Conservation (phyloP, 2,797 vertebrate species). For the Pangasius djambal region DNA sequence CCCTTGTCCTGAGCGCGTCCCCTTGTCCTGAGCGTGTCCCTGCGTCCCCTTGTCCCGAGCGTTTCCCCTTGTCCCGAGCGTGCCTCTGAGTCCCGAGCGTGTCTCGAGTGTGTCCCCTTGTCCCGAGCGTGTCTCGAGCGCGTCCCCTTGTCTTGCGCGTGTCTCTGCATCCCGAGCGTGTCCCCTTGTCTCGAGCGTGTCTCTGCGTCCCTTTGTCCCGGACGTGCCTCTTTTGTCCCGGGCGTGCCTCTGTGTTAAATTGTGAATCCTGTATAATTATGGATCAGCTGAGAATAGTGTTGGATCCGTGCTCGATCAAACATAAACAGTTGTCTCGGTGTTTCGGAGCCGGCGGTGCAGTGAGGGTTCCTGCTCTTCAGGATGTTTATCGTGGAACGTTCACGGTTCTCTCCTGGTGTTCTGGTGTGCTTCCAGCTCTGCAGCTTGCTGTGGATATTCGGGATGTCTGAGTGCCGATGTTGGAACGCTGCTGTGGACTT, state of each 20-base stretch:
- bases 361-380: background rate
- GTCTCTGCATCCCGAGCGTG: background rate
- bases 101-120: background rate
- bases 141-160: too few relatives aligned
- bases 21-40: background rate
- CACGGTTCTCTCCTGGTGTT: background rate
- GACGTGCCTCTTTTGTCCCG: background rate
- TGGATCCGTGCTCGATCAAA: background rate
- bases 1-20: background rate
- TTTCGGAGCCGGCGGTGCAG: background rate
- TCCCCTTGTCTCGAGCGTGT: too few relatives aligned
- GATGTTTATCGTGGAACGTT: slow-evolving; percentile 13
- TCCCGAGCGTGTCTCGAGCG: background rate
- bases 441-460: slow-evolving; percentile 15
- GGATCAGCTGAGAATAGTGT: background rate
- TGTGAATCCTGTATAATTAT: background rate
- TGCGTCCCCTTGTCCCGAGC: background rate
- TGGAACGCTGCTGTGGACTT: slow-evolving; percentile 26
- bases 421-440: slow-evolving; percentile 19
- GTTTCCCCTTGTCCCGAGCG: background rate
- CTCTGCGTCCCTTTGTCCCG: background rate
- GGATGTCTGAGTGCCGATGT: slow-evolving; percentile 21
- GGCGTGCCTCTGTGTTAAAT: background rate
- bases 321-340: background rate
- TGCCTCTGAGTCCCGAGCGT: background rate